These are phyloP conservation scores for Eupleurogrammus muticus DNA, from an alignment of 2,797 vertebrate species.

Conservation along the genomic window DNA sequence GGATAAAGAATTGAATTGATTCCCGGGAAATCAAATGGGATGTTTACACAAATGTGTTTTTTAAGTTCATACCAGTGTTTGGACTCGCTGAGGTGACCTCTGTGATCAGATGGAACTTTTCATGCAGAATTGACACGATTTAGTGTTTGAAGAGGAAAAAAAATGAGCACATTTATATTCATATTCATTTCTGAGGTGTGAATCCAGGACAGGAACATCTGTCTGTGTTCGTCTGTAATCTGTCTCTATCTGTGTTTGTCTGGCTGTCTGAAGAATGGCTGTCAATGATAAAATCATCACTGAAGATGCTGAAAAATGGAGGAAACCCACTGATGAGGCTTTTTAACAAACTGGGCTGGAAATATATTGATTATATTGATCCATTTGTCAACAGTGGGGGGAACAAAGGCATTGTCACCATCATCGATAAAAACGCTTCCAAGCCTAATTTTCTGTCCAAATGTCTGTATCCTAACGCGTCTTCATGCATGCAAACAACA, in stretches of 20 bases:
- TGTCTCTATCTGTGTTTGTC: background rate
- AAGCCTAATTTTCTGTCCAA: background rate
- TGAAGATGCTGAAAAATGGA: background rate
- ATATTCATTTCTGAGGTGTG: too few relatives aligned
- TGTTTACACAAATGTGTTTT: too few relatives aligned
- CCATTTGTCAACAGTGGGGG: background rate
- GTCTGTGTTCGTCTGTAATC: background rate
- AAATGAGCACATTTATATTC: too few relatives aligned
- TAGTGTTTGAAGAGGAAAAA: too few relatives aligned
- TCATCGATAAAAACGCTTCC: background rate
- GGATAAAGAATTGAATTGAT: background rate
- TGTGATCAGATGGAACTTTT: too few relatives aligned
- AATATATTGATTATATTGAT: background rate
- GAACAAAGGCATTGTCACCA: background rate
- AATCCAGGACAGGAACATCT: background rate
- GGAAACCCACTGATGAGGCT: background rate
- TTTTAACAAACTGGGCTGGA: background rate
- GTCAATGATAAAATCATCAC: background rate
- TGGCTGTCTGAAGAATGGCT: slow-evolving; percentile 4
- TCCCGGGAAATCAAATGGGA: slow-evolving; percentile 6
- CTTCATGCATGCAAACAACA: slow-evolving; percentile 3
- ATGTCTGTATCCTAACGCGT: background rate
- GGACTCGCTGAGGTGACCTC: too few relatives aligned
- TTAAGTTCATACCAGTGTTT: too few relatives aligned
- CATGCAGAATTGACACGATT: too few relatives aligned